Percentiles rank a stretch among this genome's conserved stretches.
phyloP scores from a whole-genome alignment of 2,888 invertebrate species.

The Neoascia interrupta region DNA sequence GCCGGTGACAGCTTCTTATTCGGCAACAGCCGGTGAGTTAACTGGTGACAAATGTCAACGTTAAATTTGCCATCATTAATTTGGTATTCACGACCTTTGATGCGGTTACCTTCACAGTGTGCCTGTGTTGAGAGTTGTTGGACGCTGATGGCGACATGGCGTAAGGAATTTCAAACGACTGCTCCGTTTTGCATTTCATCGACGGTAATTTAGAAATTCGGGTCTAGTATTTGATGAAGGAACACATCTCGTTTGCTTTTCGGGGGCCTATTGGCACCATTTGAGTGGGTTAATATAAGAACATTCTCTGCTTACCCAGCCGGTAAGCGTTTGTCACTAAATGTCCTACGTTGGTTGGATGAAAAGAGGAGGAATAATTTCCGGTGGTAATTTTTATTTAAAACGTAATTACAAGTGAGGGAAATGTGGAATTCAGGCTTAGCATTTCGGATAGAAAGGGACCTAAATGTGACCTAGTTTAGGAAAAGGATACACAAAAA shows the following conservation, averaged over 20 bases:
- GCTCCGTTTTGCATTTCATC: slow-evolving; percentile 45
- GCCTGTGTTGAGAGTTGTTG: too few relatives aligned
- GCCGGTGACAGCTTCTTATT: too few relatives aligned
- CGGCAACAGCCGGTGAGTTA: slow-evolving; percentile 41
- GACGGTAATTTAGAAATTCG: slow-evolving; percentile 52
- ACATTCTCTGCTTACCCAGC: slow-evolving; percentile 7
- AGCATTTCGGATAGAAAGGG: too few relatives aligned
- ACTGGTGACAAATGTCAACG: slow-evolving; percentile 62
- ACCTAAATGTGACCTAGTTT: too few relatives aligned
- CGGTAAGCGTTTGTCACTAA: slow-evolving; percentile 29
- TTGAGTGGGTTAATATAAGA: too few relatives aligned
- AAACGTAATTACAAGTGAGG: slow-evolving; percentile 31
- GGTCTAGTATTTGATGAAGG: slow-evolving; percentile 53
- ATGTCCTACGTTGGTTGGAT: not conserved
- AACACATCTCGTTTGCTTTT: slow-evolving; percentile 15
- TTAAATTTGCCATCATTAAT: slow-evolving; percentile 57
- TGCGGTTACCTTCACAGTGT: slow-evolving; percentile 57
- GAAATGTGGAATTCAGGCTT: slow-evolving; percentile 11
- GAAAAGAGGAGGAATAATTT: slow-evolving; percentile 25
- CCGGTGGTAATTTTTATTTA: slow-evolving; percentile 36
- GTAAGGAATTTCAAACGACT: slow-evolving; percentile 42
- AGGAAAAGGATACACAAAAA: too few relatives aligned
- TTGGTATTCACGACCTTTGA: slow-evolving; percentile 59
- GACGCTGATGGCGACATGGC: too few relatives aligned
- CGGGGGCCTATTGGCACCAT: slow-evolving; percentile 27